These are phyloP conservation scores for Pao palembangensis DNA, from an alignment of 2,113 vertebrate species.

Conservation along the genomic window DNA sequence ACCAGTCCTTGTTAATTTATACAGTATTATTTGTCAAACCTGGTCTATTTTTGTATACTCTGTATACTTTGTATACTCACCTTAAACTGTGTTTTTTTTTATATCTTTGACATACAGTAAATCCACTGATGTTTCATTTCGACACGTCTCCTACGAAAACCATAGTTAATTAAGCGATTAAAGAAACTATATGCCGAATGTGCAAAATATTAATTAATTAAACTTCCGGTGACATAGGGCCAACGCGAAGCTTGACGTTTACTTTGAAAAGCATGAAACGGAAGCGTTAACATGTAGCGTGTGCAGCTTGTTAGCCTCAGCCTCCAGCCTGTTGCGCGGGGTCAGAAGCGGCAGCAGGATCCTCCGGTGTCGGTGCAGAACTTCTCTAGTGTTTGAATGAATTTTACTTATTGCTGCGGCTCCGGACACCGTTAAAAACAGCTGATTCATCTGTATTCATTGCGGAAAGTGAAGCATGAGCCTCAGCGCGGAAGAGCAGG, in stretches of 20 bases:
- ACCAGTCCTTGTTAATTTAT: too few species aligned
- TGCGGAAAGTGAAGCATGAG: background rate
- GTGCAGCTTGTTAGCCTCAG: background rate
- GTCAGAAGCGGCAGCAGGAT: background rate
- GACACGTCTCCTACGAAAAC: too few species aligned
- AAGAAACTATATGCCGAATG: too few species aligned
- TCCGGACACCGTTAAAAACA: background rate
- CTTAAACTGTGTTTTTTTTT: too few species aligned
- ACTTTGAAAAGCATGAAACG: constrained; percentile 13
- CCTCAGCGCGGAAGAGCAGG: background rate
- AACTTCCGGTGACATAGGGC: background rate
- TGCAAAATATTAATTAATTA: background rate
- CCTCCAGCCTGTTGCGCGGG: constrained; percentile 17
- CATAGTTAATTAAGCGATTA: too few species aligned
- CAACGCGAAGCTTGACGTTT: constrained; percentile 2
- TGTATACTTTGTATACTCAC: too few species aligned
- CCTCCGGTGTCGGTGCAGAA: background rate
- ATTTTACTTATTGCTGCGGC: too few species aligned
- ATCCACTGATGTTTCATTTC: too few species aligned
- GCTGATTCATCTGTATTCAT: background rate
- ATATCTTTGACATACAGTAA: too few species aligned
- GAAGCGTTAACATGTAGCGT: background rate
- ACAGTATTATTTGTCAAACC: too few species aligned
- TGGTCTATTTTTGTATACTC: too few species aligned
- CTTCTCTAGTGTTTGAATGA: too few species aligned